phyloP scores from a whole-genome alignment of 2,113 vertebrate genomes.

The Eudyptes chrysolophus region DNA sequence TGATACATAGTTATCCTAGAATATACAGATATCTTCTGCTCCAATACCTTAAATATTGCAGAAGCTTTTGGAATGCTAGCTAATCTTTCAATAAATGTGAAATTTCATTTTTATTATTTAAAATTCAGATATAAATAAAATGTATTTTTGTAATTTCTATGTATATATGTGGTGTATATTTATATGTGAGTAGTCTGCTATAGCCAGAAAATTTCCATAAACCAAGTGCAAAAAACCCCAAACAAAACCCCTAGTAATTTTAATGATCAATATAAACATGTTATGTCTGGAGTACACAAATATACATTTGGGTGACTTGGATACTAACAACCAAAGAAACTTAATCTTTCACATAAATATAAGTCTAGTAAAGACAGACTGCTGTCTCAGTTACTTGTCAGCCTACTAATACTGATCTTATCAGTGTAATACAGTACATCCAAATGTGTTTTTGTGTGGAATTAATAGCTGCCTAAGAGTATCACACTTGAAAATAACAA shows the following conservation, averaged over 20 bases:
- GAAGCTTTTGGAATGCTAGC: conserved; percentile 65
- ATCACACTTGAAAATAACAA: background rate
- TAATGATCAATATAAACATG: background rate
- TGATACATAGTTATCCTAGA: conserved; percentile 21
- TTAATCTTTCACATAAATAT: conserved; percentile 56
- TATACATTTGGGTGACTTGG: conserved; percentile 55
- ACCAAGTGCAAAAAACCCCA: background rate
- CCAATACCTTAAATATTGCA: conserved; percentile 36
- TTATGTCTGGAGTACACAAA: conserved; percentile 6
- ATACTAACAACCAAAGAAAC: conserved; percentile 75
- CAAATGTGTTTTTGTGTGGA: conserved; percentile 23
- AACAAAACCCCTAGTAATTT: background rate
- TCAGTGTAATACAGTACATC: background rate
- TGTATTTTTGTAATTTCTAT: conserved; percentile 84
- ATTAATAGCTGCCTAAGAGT: conserved; percentile 45
- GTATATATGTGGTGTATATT: conserved; percentile 81
- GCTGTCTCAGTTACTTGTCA: conserved; percentile 33
- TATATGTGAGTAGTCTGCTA: conserved; percentile 68
- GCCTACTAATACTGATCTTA: conserved; percentile 15
- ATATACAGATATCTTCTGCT: conserved; percentile 51
- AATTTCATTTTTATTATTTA: conserved; percentile 73
- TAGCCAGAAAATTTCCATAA: conserved; percentile 61
- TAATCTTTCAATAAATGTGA: conserved; percentile 71
- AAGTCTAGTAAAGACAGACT: conserved; percentile 35
- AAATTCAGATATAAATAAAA: conserved; percentile 80